These are phyloP conservation scores for Bergia puertoricense DNA, from an alignment of 92 coral and sea anemone genomes.

Conservation along the genomic window DNA sequence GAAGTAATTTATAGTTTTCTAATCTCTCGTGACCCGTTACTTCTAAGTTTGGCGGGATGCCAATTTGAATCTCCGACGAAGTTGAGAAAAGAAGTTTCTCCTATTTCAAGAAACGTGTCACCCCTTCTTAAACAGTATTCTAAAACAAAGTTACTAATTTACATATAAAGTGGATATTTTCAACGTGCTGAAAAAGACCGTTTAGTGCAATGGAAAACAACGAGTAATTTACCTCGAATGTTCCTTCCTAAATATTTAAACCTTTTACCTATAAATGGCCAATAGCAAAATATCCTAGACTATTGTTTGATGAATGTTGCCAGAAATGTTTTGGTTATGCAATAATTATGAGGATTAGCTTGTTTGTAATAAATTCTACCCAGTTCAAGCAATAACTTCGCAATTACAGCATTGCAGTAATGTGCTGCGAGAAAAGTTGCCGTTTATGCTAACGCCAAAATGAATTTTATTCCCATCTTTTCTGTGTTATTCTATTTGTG, in stretches of 20 bases:
- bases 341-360: slow-evolving; percentile 31
- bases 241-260: slow-evolving; percentile 20
- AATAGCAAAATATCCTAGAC: slow-evolving; percentile 13
- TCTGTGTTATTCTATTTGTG: neutral
- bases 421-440: neutral
- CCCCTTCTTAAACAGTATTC: no score
- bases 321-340: slow-evolving; percentile 20
- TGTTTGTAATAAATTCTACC: slow-evolving; percentile 24
- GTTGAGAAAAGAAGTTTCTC: no score
- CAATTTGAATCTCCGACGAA: no score
- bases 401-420: neutral
- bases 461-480: neutral
- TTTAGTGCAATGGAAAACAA: neutral
- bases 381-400: neutral
- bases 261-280: neutral
- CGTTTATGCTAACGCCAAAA: neutral
- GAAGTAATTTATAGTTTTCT: no score
- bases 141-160: no score
- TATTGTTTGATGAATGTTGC: slow-evolving; percentile 13
- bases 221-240: neutral
- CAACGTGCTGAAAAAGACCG: no score
- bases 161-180: neutral
- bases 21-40: no score
- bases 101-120: no score
- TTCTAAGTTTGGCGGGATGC: no score